phyloP scores from a whole-genome alignment of 2,113 vertebrate genomes.

The Chaetodon trifascialis region DNA sequence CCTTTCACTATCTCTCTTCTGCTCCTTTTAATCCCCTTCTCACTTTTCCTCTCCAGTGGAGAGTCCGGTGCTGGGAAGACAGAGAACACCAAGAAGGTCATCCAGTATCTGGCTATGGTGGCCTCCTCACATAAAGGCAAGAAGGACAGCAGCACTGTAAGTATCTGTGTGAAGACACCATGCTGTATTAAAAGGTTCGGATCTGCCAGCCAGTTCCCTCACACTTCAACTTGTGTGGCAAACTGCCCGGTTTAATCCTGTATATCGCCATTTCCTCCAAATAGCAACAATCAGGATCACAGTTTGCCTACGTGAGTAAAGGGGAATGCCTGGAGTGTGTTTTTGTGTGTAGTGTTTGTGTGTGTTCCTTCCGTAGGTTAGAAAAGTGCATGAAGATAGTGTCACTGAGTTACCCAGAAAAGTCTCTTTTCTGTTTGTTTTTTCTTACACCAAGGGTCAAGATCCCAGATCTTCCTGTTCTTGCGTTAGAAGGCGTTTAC shows the following conservation, averaged over 20 bases:
- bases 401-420: conserved; percentile 59
- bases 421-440: background rate
- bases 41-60: conserved; percentile 82
- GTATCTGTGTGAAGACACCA: conserved; percentile 56
- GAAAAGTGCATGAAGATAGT: conserved; percentile 90
- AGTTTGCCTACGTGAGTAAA: conserved; percentile 92
- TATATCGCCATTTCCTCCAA: conserved; percentile 82
- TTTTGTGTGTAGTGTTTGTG: conserved; percentile 87
- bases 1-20: conserved; percentile 18
- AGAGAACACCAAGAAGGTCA: conserved; percentile 99
- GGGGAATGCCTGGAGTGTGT: conserved; percentile 84
- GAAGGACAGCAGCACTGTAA: conserved; percentile 82
- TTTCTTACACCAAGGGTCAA: conserved; percentile 51
- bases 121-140: conserved; percentile 98
- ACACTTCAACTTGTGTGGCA: conserved; percentile 73
- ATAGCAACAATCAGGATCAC: conserved; percentile 86
- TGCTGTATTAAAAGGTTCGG: conserved; percentile 79
- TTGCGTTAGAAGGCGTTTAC: conserved; percentile 38
- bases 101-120: conserved; percentile 96
- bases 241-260: conserved; percentile 67
- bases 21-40: conserved; percentile 38
- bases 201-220: conserved; percentile 87
- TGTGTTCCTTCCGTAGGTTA: conserved; percentile 82
- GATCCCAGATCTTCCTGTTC: conserved; percentile 34
- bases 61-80: conserved; percentile 98